Evolutionary conservation across 2,113 vertebrate genomes (phyloP).

Genomic region (Macquaria ambigua): DNA sequence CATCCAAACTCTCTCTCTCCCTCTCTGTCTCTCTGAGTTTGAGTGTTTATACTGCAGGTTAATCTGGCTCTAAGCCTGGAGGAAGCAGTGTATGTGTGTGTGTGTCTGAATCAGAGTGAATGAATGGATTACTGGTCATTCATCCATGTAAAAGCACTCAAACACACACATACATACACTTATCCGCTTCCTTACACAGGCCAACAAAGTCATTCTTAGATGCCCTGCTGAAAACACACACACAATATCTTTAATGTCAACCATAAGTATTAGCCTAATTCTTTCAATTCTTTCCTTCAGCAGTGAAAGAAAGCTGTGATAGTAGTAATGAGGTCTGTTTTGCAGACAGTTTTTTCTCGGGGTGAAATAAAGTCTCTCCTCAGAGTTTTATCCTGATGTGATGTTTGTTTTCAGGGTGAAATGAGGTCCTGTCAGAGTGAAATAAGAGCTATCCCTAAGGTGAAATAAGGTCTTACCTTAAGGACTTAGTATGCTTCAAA

Average conservation of each 20-base stretch:
- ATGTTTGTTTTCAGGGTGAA: constrained; percentile 2
- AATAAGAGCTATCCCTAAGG: too few species aligned
- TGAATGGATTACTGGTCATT: constrained; percentile 50
- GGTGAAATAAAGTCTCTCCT: constrained; percentile 4
- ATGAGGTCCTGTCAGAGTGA: neutral
- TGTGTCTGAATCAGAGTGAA: neutral
- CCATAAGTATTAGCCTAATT: neutral
- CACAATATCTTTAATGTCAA: neutral
- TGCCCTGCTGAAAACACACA: neutral
- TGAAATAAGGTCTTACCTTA: neutral
- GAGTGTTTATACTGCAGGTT: constrained; percentile 24
- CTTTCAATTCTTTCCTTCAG: neutral
- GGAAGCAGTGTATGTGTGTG: constrained; percentile 13
- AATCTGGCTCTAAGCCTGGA: constrained; percentile 48
- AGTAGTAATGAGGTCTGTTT: neutral
- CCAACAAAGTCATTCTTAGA: constrained; percentile 1
- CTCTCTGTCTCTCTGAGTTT: neutral
- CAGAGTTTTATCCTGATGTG: neutral
- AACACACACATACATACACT: neutral
- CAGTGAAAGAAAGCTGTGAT: neutral
- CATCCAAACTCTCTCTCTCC: neutral
- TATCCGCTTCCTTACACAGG: neutral
- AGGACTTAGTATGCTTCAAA: neutral
- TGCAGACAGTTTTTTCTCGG: neutral
- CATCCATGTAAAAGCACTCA: constrained; percentile 38